Percentiles rank a stretch among this genome's conserved stretches.
These are phyloP conservation scores for Acleris laterana DNA, from an alignment of 2,888 invertebrate species.

Conservation along the genomic window DNA sequence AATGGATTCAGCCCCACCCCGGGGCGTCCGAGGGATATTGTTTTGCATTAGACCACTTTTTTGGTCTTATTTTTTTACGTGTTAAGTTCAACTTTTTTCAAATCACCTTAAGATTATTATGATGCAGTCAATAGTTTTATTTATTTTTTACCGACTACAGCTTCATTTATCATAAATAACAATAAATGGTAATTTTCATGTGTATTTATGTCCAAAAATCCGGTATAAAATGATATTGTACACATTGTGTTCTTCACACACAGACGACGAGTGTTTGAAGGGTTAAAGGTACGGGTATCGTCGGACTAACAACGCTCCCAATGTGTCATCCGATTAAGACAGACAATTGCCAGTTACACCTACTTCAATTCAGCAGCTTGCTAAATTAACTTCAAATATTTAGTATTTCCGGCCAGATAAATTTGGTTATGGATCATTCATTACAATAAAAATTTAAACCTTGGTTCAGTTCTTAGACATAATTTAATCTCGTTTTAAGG, in stretches of 20 bases:
- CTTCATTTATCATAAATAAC: too few species aligned
- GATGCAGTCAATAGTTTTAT: too few species aligned
- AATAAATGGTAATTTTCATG: too few species aligned
- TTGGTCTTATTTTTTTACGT: not conserved
- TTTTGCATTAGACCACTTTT: constrained; percentile 32
- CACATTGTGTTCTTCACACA: constrained; percentile 17
- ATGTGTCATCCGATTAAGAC: constrained; percentile 73
- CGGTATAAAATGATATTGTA: not conserved
- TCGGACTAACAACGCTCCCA: constrained; percentile 59
- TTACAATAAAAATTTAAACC: too few species aligned
- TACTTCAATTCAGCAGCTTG: constrained; percentile 17
- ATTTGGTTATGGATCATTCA: too few species aligned
- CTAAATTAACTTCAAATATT: constrained; percentile 5
- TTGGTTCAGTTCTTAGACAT: too few species aligned
- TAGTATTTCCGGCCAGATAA: not conserved
- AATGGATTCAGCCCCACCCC: constrained; percentile 16
- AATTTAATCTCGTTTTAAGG: too few species aligned
- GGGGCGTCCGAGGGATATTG: constrained; percentile 6
- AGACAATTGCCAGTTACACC: constrained; percentile 34
- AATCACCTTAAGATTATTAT: too few species aligned
- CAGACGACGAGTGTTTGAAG: constrained; percentile 38
- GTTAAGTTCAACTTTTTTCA: too few species aligned
- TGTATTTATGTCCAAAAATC: too few species aligned
- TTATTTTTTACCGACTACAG: too few species aligned
- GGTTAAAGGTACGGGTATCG: constrained; percentile 59